Base-by-base conservation (phyloP, 2,113 vertebrate genomes). In the Ammodytes marinus region DNA sequence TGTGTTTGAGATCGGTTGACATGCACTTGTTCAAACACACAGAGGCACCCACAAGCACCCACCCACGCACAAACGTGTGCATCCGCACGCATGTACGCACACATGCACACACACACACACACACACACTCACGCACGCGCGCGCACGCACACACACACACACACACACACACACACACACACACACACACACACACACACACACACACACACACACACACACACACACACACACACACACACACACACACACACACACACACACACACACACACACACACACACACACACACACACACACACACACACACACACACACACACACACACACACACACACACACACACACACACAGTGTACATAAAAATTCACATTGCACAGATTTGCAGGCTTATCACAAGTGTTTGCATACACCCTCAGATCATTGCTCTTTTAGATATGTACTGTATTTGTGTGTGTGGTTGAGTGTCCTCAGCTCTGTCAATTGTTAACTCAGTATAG, bases 401-500 rank as follows among this genome's bases (percentile, higher is more conserved):
- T 86, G 59, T 89, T 90, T 82, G 55, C 45, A 54, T 68, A 80
- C 69, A 84, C 74, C 45, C 52, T 83, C 9, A 63, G 82, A 89
- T 87, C 86, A 75, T 72, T 88, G 85, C 87, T 81, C 74, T 75
- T 75, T 84, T 43, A 67, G 43, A 46, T 73, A 13, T 77, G 42
- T 27, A 9, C 49, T 3, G 77, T 70, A 50, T 74, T 37, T 68
- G 35, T 78, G 15, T 60, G 40, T 74, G 42, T 55, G 17, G 39
- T 80, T 49, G 42, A 79, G 76, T 79, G 84, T 84, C 67, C 81
- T 77, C 77, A 46, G 64, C 37, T 90, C 90, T 91, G 87, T 94
- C 65, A 93, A 92, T 92, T 69, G 37, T 88, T 92, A 90, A 93
- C 89, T 72, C 2, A 0, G 46, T 70, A 50, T 11, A 90, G 92